Conservation (phyloP, 2,888 invertebrate genomes). For the Drosophila merina region DNA sequence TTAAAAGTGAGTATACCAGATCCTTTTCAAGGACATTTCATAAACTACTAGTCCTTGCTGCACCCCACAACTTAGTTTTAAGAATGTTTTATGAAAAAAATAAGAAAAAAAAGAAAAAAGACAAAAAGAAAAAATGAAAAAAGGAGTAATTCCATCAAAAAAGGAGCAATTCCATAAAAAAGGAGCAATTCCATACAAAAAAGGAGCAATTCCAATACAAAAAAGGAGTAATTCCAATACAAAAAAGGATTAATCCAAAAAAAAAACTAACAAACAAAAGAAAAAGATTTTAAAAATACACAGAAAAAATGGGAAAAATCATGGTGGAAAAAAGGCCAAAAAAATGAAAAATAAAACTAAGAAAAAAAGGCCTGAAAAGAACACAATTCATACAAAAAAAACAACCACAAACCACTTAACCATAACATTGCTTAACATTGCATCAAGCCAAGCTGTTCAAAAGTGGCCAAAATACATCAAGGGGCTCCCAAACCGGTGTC, state of each 20-base stretch:
- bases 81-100: slow-evolving; percentile 53
- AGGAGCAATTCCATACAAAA: slow-evolving; percentile 52
- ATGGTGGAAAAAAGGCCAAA: slow-evolving; percentile 37
- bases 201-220: slow-evolving; percentile 36
- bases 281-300: slow-evolving; percentile 18
- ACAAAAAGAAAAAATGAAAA: slow-evolving; percentile 48
- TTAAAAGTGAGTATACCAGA: slow-evolving; percentile 79
- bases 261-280: slow-evolving; percentile 30
- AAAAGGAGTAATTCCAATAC: slow-evolving; percentile 31
- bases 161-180: slow-evolving; percentile 53
- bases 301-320: slow-evolving; percentile 31
- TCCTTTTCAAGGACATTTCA: slow-evolving; percentile 16
- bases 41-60: slow-evolving; percentile 25
- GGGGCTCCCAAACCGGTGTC: slow-evolving; percentile 4
- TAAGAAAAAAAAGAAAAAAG: slow-evolving; percentile 31
- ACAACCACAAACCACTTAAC: slow-evolving; percentile 20
- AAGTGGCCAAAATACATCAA: slow-evolving; percentile 25
- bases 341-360: slow-evolving; percentile 41
- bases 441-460: slow-evolving; percentile 39
- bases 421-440: slow-evolving; percentile 26
- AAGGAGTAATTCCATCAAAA: slow-evolving; percentile 47
- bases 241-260: slow-evolving; percentile 37
- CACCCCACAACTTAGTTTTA: slow-evolving; percentile 47
- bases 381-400: slow-evolving; percentile 37
- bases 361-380: slow-evolving; percentile 33